A percentile compares a stretch with the other conserved stretches of the same genome.
Evolutionary conservation across 2,797 vertebrate species (phyloP).

Genomic region (Centroberyx gerrardi): DNA sequence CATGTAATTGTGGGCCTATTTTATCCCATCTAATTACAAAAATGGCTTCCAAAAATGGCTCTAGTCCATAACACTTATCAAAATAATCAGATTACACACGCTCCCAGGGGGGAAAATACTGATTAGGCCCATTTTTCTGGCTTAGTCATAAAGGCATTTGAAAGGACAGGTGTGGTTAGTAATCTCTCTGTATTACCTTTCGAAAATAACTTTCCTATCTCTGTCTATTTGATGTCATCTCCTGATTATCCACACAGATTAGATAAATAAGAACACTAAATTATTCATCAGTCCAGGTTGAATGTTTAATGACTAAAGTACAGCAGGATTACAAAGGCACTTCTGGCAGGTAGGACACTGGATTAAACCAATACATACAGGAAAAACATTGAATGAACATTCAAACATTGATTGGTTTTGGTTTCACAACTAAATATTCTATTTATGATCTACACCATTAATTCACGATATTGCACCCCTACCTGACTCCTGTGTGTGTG

Average conservation of each 20-base stretch:
- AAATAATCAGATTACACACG: too few relatives aligned
- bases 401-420: conserved; percentile 21
- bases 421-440: conserved; percentile 19
- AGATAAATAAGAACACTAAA: conserved; percentile 24
- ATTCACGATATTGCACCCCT: conserved; percentile 53
- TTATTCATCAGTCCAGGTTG: conserved; percentile 35
- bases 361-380: conserved; percentile 24
- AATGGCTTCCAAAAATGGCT: too few relatives aligned
- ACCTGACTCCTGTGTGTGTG: conserved; percentile 22
- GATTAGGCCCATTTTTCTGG: too few relatives aligned
- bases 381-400: conserved; percentile 46
- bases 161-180: too few relatives aligned
- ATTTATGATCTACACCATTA: conserved; percentile 26
- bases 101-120: too few relatives aligned
- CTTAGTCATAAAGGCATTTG: too few relatives aligned
- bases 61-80: too few relatives aligned
- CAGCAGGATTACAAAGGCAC: conserved; percentile 45
- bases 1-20: conserved; percentile 9
- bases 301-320: conserved; percentile 60
- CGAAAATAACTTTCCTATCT: not conserved
- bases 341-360: conserved; percentile 31
- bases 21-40: too few relatives aligned
- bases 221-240: not conserved
- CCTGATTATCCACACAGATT: not conserved
- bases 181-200: too few relatives aligned